phyloP scores from a whole-genome alignment of 2,797 vertebrate species.

The Ceryle rudis region DNA sequence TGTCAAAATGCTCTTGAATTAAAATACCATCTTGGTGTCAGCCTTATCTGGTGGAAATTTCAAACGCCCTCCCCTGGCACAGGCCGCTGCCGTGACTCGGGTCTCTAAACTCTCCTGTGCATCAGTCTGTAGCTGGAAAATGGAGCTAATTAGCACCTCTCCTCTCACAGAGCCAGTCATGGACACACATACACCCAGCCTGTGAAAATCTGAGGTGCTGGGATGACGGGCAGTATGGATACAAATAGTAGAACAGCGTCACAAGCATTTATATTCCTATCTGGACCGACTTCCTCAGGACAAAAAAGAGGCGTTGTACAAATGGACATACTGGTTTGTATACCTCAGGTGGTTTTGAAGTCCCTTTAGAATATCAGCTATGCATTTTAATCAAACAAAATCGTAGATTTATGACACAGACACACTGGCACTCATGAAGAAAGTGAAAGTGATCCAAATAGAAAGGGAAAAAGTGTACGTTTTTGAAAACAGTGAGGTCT shows the following conservation, averaged over 20 bases:
- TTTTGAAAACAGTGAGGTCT: background rate
- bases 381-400: background rate
- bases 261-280: background rate
- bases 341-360: background rate
- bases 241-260: background rate
- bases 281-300: background rate
- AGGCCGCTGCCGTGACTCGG: background rate
- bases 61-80: background rate
- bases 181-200: background rate
- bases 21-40: background rate
- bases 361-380: background rate
- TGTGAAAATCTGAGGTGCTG: background rate
- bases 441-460: background rate
- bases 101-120: background rate
- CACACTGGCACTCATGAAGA: background rate
- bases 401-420: background rate
- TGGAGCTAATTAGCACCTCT: background rate
- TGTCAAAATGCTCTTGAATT: background rate
- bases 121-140: background rate
- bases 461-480: rapidly evolving
- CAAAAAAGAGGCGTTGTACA: background rate
- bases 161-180: background rate
- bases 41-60: background rate
- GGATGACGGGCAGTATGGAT: background rate
- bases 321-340: background rate